Evolutionary conservation across 1,140 invertebrate species (phyloP).

Genomic region (Eubasilissa regina): DNA sequence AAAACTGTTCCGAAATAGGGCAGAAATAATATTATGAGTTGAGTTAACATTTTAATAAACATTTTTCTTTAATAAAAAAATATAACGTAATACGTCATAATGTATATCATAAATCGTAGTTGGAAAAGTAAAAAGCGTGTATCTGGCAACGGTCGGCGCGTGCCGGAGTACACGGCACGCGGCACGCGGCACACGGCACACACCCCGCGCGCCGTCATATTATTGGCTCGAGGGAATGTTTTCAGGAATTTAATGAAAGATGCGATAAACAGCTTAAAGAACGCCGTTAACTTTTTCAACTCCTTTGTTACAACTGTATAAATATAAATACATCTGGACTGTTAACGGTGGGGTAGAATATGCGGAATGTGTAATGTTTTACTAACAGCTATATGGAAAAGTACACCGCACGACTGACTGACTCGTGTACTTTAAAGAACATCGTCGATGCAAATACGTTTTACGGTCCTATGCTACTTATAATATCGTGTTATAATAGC

Average conservation of each 20-base stretch:
- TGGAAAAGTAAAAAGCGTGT: conserved; percentile 30
- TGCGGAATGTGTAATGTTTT: too few species aligned
- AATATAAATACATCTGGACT: too few species aligned
- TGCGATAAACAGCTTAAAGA: conserved; percentile 26
- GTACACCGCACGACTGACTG: too few species aligned
- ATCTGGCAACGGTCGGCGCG: conserved; percentile 24
- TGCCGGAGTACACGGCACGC: neutral
- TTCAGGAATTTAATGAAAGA: conserved; percentile 42
- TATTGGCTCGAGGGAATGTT: conserved; percentile 35
- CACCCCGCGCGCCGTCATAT: neutral
- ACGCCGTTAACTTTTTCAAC: conserved; percentile 21
- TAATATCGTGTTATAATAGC: too few species aligned
- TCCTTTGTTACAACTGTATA: conserved; percentile 13
- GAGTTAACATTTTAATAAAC: conserved; percentile 25
- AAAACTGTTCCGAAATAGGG: neutral
- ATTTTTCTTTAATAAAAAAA: conserved; percentile 38
- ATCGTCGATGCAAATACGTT: too few species aligned
- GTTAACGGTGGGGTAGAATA: too few species aligned
- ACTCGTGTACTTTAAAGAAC: too few species aligned
- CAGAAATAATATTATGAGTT: neutral
- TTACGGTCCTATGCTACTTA: too few species aligned
- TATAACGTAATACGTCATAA: conserved; percentile 30
- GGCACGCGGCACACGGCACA: neutral
- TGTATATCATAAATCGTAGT: conserved; percentile 29
- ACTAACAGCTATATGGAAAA: too few species aligned